Conservation (phyloP, 2,113 vertebrate genomes). For the Salvator merianae region DNA sequence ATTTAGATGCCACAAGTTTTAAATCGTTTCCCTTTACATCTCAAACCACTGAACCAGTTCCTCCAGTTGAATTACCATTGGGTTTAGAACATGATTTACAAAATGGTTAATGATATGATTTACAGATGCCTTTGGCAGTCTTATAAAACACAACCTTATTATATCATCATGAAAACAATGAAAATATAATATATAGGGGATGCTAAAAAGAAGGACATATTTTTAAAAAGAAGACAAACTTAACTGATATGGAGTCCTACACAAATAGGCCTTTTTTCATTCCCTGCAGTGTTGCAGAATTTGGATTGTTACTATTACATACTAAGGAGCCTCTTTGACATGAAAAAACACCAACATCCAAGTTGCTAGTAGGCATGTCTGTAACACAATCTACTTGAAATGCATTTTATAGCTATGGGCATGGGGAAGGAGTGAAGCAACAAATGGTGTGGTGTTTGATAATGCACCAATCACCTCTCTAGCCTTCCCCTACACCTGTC, state of each 20-base stretch:
- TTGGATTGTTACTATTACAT: too few species aligned
- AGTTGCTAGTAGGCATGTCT: too few species aligned
- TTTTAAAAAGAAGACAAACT: slow-evolving; percentile 45
- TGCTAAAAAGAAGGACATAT: slow-evolving; percentile 43
- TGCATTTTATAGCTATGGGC: too few species aligned
- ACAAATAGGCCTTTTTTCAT: neutral
- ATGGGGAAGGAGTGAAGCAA: too few species aligned
- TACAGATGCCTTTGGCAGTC: slow-evolving; percentile 68
- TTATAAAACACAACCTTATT: slow-evolving; percentile 71
- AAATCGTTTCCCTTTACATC: slow-evolving; percentile 62
- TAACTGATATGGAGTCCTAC: neutral
- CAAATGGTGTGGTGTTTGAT: too few species aligned
- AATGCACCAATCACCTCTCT: too few species aligned
- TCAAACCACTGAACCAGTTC: slow-evolving; percentile 59
- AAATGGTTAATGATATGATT: slow-evolving; percentile 67
- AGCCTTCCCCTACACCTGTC: too few species aligned
- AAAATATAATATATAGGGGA: slow-evolving; percentile 48
- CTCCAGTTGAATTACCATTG: slow-evolving; percentile 67
- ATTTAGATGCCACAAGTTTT: slow-evolving; percentile 68
- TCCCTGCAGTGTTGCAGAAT: neutral
- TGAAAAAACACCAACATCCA: neutral
- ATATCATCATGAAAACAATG: slow-evolving; percentile 59
- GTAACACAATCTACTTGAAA: too few species aligned
- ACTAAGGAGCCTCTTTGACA: neutral
- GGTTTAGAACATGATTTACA: slow-evolving; percentile 69